phyloP scores from a whole-genome alignment of 2,888 invertebrate species.

The Petrolisthes manimaculis region DNA sequence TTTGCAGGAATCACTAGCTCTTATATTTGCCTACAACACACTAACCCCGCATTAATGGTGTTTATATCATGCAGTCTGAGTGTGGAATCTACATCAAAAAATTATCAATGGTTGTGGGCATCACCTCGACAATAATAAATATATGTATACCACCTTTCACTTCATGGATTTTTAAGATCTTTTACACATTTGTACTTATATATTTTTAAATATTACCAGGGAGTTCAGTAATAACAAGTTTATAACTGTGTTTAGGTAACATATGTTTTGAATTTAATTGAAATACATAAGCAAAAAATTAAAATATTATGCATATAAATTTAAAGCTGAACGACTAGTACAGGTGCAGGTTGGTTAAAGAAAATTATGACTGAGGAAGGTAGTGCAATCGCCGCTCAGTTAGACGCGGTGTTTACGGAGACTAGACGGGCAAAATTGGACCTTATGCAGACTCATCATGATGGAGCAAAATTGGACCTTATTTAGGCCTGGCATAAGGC shows the following conservation, averaged over 20 bases:
- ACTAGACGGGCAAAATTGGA: conserved; percentile 55
- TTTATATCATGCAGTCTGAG: no score
- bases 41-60: no score
- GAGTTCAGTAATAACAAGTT: conserved; percentile 39
- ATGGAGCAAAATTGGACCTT: conserved; percentile 48
- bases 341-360: conserved; percentile 31
- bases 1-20: no score
- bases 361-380: conserved; percentile 40
- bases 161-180: conserved; percentile 37
- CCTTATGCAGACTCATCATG: conserved; percentile 45
- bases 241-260: conserved; percentile 40
- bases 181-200: conserved; percentile 57
- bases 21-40: no score
- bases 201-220: conserved; percentile 35
- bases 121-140: conserved; percentile 22
- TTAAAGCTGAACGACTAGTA: conserved; percentile 46
- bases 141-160: conserved; percentile 14
- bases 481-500: conserved; percentile 61
- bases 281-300: conserved; percentile 39
- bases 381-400: conserved; percentile 42
- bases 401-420: conserved; percentile 50
- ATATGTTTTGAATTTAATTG: conserved; percentile 22
- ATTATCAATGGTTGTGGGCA: not conserved
- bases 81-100: no score
- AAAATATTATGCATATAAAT: conserved; percentile 23